phyloP scores from a whole-genome alignment of 2,113 vertebrate species.

The Peromyscus maniculatus region DNA sequence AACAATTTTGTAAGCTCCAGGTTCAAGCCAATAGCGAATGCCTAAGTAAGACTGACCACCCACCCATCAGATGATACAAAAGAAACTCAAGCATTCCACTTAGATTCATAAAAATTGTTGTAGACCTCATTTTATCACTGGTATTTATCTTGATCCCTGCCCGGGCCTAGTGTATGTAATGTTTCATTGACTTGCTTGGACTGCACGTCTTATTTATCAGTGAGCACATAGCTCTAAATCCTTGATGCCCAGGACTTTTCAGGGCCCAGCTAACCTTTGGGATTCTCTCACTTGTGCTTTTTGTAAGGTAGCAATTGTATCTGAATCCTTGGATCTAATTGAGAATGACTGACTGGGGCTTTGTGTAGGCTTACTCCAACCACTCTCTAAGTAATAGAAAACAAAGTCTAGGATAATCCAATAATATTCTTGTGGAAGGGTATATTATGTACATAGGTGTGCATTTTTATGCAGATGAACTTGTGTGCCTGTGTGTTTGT shows the following conservation, averaged over 20 bases:
- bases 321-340: not conserved
- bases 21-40: not conserved
- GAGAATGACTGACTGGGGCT: not conserved
- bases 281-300: not conserved
- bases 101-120: not conserved
- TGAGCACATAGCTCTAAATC: not conserved
- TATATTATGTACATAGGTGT: not conserved
- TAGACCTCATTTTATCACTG: not conserved
- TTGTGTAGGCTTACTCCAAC: not conserved
- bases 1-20: not conserved
- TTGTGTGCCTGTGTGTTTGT: not conserved
- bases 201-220: not conserved
- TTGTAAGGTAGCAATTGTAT: not conserved
- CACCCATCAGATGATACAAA: not conserved
- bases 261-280: not conserved
- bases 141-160: not conserved
- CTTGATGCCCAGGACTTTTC: not conserved
- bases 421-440: not conserved
- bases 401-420: not conserved
- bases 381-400: not conserved
- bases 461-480: not conserved
- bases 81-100: not conserved
- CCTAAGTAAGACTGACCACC: not conserved
- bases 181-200: not conserved
- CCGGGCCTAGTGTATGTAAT: not conserved